Evolutionary conservation across 2,797 vertebrate species (phyloP), one percentile per base, ranked within the genome.

Genomic region (Parambassis ranga): DNA sequence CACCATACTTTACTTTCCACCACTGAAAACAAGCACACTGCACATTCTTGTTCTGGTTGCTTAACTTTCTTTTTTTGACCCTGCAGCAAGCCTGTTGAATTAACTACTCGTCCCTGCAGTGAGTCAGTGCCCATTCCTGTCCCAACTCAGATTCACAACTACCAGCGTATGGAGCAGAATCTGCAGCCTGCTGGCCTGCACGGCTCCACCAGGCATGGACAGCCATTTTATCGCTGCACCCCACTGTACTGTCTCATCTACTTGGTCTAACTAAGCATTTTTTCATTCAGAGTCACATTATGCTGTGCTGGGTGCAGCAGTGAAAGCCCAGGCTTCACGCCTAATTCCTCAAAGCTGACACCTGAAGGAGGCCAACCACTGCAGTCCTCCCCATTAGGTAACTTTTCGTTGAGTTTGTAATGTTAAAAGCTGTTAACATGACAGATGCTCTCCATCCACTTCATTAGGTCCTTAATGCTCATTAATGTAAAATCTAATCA

Each of bases 91-190:
- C 86, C 90, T 0, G 79, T 63, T 30, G 87, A 92, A 36, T 89
- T 89, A 18, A 83, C 82, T 19, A 71, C 87, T 71, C 90, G 88
- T 64, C 93, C 84, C 62, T 92, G 90, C 10, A 92, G 91, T 11
- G 94, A 85, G 47, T 94, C 97, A 0, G 91, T 95, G 56, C 94
- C 98, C 74, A 95, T 99, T 81, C 98, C 98, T 0, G 97, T 99
- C 22, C 98, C 98, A 2, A 95, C 95, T 0, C 98, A 99, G 68
- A 92, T 98, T 53, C 94, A 93, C 9, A 98, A 98, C 89, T 99
- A 96, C 88, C 94, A 94, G 31, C 94, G 96, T 18, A 95, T 99
- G 2, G 94, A 95, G 56, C 94, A 95, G 89, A 96, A 97, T 72
- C 89, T 95, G 30, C 94, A 95, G 44, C 91, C 93, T 1, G 91